Evolutionary conservation across 1,140 invertebrate species (phyloP), one percentile per base, ranked within the genome.

Genomic region (Cotesia typhae): DNA sequence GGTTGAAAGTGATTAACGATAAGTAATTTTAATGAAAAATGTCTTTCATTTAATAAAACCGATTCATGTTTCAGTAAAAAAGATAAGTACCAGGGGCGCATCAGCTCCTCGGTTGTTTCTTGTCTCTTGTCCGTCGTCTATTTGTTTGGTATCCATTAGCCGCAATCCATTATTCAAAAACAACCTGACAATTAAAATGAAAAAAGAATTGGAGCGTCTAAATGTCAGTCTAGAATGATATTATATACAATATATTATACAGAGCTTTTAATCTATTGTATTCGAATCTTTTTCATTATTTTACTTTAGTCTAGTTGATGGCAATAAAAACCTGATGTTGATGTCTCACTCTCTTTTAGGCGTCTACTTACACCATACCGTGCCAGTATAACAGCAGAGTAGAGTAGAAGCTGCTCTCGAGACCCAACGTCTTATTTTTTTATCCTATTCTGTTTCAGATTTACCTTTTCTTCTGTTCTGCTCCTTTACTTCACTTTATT

Each of bases 201-300:
- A 64, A 60, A 64, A 67, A 67, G 63, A 59, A 67, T 41, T 12
- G 10, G 4, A 5, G 14, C 2, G 0, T 38, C 6, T 67, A 4
- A 35, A 12, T 67, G 28, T 36, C 10, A 53, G 65, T 52, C 41
- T 67, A 4, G 20, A 17, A 51, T 51, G n/a, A 17, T 75, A 37
- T 71, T 64, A 28, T 28, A 28, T 28, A 28, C 28, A 28, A 28
- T 28, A 28, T 28, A 28, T 28, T 28, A 37, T 53, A 63, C 38
- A 41, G 66, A 36, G 57, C 72, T 71, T 61, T 57, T 69, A 38
- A 4, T 75, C 35, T 55, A 68, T 28, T 52, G 14, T 57, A 71
- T 68, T 70, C 68, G 51, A 41, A 71, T 68, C 57, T 59, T 41
- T 47, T 74, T 80, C 66, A 77, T 79, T 79, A 79, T 80, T 79